Evolutionary conservation across 2,888 invertebrate species (phyloP).

Genomic region (Tribolium freemani): DNA sequence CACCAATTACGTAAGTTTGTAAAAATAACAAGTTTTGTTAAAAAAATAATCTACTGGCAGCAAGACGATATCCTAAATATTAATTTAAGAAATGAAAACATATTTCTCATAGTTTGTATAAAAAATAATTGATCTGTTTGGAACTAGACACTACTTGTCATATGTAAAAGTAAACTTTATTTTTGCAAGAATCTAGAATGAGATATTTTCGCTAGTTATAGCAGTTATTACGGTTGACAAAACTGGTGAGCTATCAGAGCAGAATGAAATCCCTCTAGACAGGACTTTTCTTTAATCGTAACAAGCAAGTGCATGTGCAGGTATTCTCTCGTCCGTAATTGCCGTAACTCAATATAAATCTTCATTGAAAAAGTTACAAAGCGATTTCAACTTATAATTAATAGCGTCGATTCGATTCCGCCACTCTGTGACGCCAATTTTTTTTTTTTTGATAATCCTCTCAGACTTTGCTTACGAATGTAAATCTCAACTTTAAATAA

Average conservation of each 20-base stretch:
- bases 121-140: no score
- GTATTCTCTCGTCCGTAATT: not conserved
- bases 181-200: not conserved
- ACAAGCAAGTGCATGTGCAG: not conserved
- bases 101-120: no score
- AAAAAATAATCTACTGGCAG: no score
- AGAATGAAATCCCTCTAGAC: not conserved
- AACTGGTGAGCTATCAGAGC: not conserved
- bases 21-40: no score
- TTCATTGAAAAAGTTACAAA: not conserved
- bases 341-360: not conserved
- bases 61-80: no score
- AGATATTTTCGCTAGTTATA: not conserved
- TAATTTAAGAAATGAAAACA: no score
- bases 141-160: no score
- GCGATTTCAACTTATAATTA: not conserved
- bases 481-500: constrained; percentile 7
- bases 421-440: not conserved
- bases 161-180: no score
- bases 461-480: not conserved
- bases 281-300: not conserved
- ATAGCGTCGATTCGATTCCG: not conserved
- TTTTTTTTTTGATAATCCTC: constrained; percentile 6
- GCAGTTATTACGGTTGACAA: not conserved
- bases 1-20: no score